These are phyloP conservation scores for Gallinago media DNA, from an alignment of 2,113 vertebrate genomes.

Conservation along the genomic window DNA sequence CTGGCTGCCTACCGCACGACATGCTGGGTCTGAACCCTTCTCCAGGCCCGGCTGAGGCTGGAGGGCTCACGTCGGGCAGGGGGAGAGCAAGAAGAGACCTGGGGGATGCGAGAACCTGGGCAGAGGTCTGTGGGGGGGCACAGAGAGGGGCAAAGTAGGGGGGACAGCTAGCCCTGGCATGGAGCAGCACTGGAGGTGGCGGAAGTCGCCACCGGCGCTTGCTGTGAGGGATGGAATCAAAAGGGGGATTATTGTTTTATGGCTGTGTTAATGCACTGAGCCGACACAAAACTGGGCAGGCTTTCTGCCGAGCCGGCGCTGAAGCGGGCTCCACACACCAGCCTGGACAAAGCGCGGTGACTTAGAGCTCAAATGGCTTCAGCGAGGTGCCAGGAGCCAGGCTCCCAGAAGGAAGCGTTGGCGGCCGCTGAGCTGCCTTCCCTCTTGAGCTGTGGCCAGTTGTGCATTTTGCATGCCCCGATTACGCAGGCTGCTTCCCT, in stretches of 20 bases:
- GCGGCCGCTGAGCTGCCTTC: neutral
- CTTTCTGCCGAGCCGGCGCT: conserved; percentile 11
- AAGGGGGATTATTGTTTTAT: conserved; percentile 63
- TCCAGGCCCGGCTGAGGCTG: neutral
- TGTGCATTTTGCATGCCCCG: conserved; percentile 27
- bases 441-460: conserved; percentile 46
- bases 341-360: neutral
- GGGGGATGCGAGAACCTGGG: accelerated
- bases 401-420: conserved; percentile 61
- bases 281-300: conserved; percentile 37
- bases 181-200: neutral
- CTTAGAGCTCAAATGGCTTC: conserved; percentile 58
- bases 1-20: conserved; percentile 37
- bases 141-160: neutral
- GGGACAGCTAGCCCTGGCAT: neutral
- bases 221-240: conserved; percentile 38
- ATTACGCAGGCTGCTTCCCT: conserved; percentile 18
- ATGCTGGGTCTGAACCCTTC: neutral
- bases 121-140: neutral
- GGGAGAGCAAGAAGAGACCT: neutral
- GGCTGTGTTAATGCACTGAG: conserved; percentile 50
- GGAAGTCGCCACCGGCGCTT: neutral
- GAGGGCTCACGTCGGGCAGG: accelerated
- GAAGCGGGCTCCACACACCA: neutral
- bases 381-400: conserved; percentile 35